Base-by-base conservation (phyloP, 2,113 vertebrate species). In the Marmota flaviventris region DNA sequence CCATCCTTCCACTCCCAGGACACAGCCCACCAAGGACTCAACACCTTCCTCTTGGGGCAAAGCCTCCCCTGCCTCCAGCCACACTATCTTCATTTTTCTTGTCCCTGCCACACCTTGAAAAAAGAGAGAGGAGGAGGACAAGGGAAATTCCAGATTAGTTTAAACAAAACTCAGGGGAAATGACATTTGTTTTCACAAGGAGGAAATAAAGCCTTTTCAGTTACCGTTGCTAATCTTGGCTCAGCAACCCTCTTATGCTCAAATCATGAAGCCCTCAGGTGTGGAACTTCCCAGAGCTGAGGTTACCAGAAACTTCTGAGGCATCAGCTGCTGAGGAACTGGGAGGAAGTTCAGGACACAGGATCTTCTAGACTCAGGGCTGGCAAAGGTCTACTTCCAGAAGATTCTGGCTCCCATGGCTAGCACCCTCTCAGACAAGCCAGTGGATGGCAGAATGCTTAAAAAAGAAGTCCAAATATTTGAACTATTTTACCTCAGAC, bases 91-190 rank as follows among this genome's bases (percentile, higher is more conserved):
- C 29, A 2, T 67, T 20, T 72, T 82, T 56, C 11, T 37, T 34
- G 0, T 37, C 27, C 67, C 37, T 45, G 11, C 29, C 34, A 13
- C 9, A 3, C 51, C 22, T 85, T 75, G 12, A 42, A 25, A 78
- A 79, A 79, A 73, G 6, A n/a, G 63, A 85, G 24, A 87, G 27
- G 17, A 76, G 17, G 29, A 94, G 1, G 69, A 85, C 73, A 79
- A 72, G 96, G 89, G 93, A 67, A 94, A 96, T 97, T 93, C 97
- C 93, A 93, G 27, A 34, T 88, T 85, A 13, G 12, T 79, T 92
- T 72, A 86, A 95, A 91, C 89, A 96, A 73, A 96, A 78, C 92
- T 79, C 56, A 22, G 51, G 61, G 85, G 72, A 79, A 85, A 88
- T 95, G 61, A 45, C 87, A 51, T 91, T 93, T 86, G 72, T 92